Conservation (phyloP, 2,113 vertebrate genomes). For the Pardalotus punctatus region DNA sequence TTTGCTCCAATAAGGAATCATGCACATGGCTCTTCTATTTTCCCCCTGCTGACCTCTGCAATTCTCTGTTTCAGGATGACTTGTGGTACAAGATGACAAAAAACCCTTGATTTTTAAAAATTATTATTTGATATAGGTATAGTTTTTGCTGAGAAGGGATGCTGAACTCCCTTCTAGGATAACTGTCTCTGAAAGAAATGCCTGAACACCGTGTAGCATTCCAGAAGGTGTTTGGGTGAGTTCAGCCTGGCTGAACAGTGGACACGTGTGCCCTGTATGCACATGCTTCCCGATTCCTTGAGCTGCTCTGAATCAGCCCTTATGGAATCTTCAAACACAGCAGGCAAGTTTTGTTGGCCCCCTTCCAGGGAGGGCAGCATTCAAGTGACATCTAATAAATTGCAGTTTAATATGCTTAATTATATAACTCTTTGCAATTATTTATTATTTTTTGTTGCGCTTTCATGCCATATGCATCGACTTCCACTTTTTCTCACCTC, state of each 20-base stretch:
- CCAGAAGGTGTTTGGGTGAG: background rate
- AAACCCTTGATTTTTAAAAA: background rate
- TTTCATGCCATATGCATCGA: background rate
- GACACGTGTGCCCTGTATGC: background rate
- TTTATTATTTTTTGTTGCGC: background rate
- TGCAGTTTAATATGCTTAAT: background rate
- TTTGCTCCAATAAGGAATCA: background rate
- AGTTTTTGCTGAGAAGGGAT: background rate
- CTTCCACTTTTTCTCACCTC: background rate
- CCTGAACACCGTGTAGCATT: background rate
- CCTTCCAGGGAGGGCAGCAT: background rate
- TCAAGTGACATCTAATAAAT: background rate
- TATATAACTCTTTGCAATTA: background rate
- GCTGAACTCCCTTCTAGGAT: background rate
- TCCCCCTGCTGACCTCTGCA: background rate
- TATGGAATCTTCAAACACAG: background rate
- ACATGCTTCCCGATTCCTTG: background rate
- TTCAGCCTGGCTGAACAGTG: background rate
- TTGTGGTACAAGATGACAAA: background rate
- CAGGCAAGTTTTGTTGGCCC: background rate
- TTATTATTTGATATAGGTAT: background rate
- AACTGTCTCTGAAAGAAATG: background rate
- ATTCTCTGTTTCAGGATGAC: background rate
- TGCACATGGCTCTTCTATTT: background rate
- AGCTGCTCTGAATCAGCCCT: background rate